Percentiles rank a stretch among this genome's conserved stretches.
These are phyloP conservation scores for Hycleus phaleratus DNA, from an alignment of 1,140 invertebrate genomes.

Conservation along the genomic window DNA sequence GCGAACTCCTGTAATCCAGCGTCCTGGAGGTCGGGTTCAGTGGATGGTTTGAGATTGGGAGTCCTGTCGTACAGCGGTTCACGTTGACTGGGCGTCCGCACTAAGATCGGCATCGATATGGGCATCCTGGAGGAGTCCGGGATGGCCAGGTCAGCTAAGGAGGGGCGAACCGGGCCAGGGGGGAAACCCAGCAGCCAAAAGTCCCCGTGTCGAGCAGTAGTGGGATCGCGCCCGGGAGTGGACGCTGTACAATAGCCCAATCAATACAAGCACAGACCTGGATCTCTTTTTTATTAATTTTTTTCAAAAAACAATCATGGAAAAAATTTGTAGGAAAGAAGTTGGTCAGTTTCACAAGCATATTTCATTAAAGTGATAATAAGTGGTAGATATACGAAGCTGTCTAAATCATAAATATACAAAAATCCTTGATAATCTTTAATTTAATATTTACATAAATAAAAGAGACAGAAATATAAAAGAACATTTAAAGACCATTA, in stretches of 20 bases:
- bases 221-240: constrained; percentile 95
- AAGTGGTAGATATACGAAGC: too few species aligned
- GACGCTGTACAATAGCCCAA: constrained; percentile 69
- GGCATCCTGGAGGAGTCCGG: constrained; percentile 69
- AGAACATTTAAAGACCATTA: not conserved
- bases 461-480: not conserved
- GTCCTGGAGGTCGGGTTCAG: constrained; percentile 78
- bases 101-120: constrained; percentile 92
- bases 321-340: too few species aligned
- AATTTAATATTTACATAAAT: not conserved
- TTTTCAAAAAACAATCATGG: too few species aligned
- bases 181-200: constrained; percentile 96
- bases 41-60: constrained; percentile 82
- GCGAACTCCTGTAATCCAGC: constrained; percentile 90
- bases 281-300: constrained; percentile 56
- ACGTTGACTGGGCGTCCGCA: constrained; percentile 79
- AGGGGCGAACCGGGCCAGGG: constrained; percentile 93
- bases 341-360: too few species aligned
- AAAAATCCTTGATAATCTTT: too few species aligned
- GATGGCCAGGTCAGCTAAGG: constrained; percentile 83
- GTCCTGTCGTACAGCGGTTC: constrained; percentile 55
- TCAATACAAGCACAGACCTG: constrained; percentile 79
- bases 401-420: too few species aligned
- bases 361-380: too few species aligned
- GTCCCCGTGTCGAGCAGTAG: constrained; percentile 93